Evolutionary conservation across 2,797 vertebrate genomes (phyloP).

Genomic region (Coranthus polyacanthus): DNA sequence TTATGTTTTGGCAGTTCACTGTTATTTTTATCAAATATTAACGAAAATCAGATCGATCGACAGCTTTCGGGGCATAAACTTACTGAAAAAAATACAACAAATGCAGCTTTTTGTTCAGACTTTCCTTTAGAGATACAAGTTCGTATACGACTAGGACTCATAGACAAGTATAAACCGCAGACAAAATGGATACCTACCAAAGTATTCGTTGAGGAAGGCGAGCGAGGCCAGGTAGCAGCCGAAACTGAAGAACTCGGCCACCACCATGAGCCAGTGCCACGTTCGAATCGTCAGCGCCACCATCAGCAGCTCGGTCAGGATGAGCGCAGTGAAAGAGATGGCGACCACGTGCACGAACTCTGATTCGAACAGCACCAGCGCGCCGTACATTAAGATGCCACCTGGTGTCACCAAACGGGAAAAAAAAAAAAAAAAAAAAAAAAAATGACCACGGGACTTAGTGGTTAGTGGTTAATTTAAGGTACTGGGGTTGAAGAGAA

Average conservation of each 20-base stretch:
- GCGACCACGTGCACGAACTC: constrained; percentile 98
- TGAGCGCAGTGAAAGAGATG: constrained; percentile 97
- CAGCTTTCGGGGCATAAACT: too few relatives aligned
- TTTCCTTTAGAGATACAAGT: too few relatives aligned
- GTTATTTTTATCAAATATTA: too few relatives aligned
- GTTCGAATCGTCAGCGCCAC: constrained; percentile 95
- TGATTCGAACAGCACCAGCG: constrained; percentile 94
- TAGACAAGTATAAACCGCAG: too few relatives aligned
- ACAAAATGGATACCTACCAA: constrained; percentile 82
- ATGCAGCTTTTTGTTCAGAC: too few relatives aligned
- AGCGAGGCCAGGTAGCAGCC: constrained; percentile 96
- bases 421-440: constrained; percentile 6
- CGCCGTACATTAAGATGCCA: constrained; percentile 96
- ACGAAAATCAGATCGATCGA: too few relatives aligned
- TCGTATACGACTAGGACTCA: too few relatives aligned
- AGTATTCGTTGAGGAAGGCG: constrained; percentile 97
- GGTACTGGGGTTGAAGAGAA: too few relatives aligned
- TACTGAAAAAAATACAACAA: too few relatives aligned
- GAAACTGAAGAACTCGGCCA: constrained; percentile 96
- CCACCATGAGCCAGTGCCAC: constrained; percentile 98
- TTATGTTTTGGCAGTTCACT: too few relatives aligned
- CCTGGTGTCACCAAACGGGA: constrained; percentile 85
- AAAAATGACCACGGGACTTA: neutral
- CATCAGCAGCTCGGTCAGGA: constrained; percentile 98
- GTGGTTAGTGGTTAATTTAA: neutral